These are phyloP conservation scores for Formicarius rufipectus DNA, from an alignment of 2,113 vertebrate genomes.

Conservation along the genomic window DNA sequence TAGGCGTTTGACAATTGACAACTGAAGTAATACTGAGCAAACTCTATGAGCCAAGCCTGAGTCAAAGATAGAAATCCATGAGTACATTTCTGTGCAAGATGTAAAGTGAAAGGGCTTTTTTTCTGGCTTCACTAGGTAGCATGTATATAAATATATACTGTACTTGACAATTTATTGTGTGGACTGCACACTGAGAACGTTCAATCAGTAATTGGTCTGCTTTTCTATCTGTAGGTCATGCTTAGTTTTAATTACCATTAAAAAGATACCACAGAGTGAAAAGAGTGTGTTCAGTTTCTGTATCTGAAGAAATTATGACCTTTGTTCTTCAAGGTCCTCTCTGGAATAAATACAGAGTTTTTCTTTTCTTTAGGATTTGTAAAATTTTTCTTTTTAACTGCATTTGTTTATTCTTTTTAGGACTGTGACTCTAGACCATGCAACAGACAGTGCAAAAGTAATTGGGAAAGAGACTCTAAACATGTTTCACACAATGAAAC, in stretches of 20 bases:
- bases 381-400: background rate
- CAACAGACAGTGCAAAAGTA: conserved; percentile 87
- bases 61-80: background rate
- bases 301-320: background rate
- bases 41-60: background rate
- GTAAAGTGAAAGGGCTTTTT: background rate
- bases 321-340: background rate
- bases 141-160: background rate
- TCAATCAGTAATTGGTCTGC: background rate
- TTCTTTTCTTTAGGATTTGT: background rate
- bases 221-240: background rate
- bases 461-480: conserved; percentile 89
- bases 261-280: background rate
- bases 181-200: background rate
- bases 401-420: conserved; percentile 67
- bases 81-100: background rate
- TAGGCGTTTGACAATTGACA: background rate
- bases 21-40: background rate
- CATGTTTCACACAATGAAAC: conserved; percentile 91
- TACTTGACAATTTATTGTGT: background rate
- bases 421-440: conserved; percentile 87
- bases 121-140: background rate
- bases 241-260: background rate
- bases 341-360: background rate
- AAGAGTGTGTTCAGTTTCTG: background rate